phyloP scores from a whole-genome alignment of 2,888 invertebrate genomes.

The Tolmerus cingulatus region DNA sequence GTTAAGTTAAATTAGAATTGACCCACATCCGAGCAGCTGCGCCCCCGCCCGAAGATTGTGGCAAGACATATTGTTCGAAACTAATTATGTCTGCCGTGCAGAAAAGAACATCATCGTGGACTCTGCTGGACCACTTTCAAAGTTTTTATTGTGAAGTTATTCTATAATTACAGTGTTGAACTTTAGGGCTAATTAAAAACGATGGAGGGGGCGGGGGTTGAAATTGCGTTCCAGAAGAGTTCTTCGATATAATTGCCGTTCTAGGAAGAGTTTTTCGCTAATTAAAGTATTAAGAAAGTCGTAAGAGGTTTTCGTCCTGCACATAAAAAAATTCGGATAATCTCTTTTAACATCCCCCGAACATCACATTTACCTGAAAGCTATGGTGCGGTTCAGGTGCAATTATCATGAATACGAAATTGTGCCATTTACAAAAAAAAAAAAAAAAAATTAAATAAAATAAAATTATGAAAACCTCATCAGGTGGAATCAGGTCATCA shows the following conservation, averaged over 20 bases:
- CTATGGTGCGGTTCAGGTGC: neutral
- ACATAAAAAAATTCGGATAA: neutral
- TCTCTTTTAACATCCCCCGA: neutral
- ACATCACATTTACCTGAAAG: neutral
- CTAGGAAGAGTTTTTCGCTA: neutral
- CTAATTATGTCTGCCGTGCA: neutral
- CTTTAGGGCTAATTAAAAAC: neutral
- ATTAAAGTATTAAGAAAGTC: neutral
- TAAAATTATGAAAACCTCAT: neutral
- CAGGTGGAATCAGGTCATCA: neutral
- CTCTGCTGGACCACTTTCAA: neutral
- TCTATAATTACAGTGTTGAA: neutral
- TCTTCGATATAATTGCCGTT: neutral
- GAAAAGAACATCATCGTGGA: neutral
- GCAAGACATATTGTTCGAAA: neutral
- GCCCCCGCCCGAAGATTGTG: neutral
- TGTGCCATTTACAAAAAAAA: neutral
- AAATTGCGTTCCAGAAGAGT: neutral
- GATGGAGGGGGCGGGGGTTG: neutral
- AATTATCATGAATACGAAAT: neutral
- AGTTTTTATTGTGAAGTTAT: neutral
- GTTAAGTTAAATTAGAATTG: neutral
- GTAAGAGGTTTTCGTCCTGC: neutral
- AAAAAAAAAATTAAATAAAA: neutral
- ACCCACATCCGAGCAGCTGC: neutral